A percentile compares a stretch with the other conserved stretches of the same genome.
Conservation (phyloP, 1,140 invertebrate genomes). For the Babylonia areolata region DNA sequence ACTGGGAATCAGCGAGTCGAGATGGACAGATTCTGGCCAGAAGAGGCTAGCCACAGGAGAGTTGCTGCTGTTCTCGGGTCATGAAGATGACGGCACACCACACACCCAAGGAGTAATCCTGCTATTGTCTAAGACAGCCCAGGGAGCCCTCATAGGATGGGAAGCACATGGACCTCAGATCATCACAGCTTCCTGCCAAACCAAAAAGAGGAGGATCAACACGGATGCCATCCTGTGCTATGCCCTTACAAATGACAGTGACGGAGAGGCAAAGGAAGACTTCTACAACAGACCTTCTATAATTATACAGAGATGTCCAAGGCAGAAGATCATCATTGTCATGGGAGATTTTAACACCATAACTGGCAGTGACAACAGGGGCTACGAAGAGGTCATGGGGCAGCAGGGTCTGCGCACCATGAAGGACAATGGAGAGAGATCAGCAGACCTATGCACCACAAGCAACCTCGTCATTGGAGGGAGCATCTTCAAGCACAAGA, state of each 20-base stretch:
- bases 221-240: conserved; percentile 11
- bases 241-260: conserved; percentile 31
- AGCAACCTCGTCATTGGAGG: conserved; percentile 51
- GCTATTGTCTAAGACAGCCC: background rate
- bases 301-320: conserved; percentile 6
- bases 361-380: conserved; percentile 14
- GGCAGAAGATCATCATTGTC: background rate
- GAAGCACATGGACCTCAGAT: background rate
- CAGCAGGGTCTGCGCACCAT: conserved; percentile 35
- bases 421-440: conserved; percentile 40
- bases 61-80: background rate
- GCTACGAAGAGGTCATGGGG: conserved; percentile 30
- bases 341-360: conserved; percentile 75
- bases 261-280: conserved; percentile 43
- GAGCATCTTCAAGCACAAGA: conserved; percentile 48
- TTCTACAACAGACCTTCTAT: conserved; percentile 36
- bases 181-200: background rate
- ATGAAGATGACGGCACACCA: background rate
- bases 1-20: background rate
- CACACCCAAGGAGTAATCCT: background rate
- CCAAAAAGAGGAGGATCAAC: conserved; percentile 29
- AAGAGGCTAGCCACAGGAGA: background rate
- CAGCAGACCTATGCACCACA: conserved; percentile 42
- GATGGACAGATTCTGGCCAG: background rate
- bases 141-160: background rate